Conservation (phyloP, 2,797 vertebrate genomes). For the Gymnothorax javanicus region DNA sequence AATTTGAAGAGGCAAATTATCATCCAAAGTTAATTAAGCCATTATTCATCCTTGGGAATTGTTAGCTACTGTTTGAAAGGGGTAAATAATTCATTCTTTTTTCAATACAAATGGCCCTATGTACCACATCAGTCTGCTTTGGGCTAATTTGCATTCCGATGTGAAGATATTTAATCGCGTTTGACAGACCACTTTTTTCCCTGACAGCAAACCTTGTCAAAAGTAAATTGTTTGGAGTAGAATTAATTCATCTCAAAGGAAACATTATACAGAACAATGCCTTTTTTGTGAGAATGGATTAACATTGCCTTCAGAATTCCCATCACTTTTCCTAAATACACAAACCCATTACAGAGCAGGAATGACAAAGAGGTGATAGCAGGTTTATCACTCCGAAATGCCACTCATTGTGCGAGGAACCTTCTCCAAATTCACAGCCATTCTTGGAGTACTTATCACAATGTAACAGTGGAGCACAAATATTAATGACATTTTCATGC, state of each 20-base stretch:
- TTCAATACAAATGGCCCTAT: slow-evolving; percentile 34
- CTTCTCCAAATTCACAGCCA: slow-evolving; percentile 30
- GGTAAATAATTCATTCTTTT: slow-evolving; percentile 40
- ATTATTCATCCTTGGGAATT: slow-evolving; percentile 32
- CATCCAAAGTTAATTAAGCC: slow-evolving; percentile 41
- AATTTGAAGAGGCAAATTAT: slow-evolving; percentile 42
- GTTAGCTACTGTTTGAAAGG: slow-evolving; percentile 33
- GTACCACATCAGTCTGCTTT: slow-evolving; percentile 33
- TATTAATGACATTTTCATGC: slow-evolving; percentile 61
- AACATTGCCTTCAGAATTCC: slow-evolving; percentile 34
- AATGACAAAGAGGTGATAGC: slow-evolving; percentile 32
- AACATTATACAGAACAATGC: slow-evolving; percentile 40
- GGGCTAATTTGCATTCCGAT: slow-evolving; percentile 37
- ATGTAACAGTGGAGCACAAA: slow-evolving; percentile 46
- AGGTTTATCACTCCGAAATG: slow-evolving; percentile 37
- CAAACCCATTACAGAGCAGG: slow-evolving; percentile 39
- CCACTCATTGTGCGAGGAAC: slow-evolving; percentile 44
- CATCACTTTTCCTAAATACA: slow-evolving; percentile 29
- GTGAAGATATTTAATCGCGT: slow-evolving; percentile 37
- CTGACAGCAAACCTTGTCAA: slow-evolving; percentile 39
- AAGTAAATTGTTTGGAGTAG: slow-evolving; percentile 41
- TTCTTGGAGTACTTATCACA: slow-evolving; percentile 40
- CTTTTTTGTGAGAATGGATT: slow-evolving; percentile 40
- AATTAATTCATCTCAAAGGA: slow-evolving; percentile 38
- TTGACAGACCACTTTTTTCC: slow-evolving; percentile 32